Base-by-base conservation (phyloP, 2,113 vertebrate genomes). In the Rhinolophus sinicus region DNA sequence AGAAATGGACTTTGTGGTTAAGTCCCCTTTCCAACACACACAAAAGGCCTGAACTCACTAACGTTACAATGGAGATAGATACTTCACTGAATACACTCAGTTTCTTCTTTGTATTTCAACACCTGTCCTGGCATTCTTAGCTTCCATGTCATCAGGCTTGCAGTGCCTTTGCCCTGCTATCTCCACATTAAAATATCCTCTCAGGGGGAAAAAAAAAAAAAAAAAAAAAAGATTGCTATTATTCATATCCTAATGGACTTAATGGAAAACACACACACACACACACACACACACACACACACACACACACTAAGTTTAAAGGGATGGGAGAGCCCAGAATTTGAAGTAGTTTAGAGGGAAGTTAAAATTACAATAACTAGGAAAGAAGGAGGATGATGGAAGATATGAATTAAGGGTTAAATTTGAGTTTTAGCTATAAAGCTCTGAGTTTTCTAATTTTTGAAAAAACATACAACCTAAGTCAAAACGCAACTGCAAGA, bases 371-470 rank as follows among this genome's bases (percentile, higher is more conserved):
- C 15, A 4, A 38, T 87, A 88, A 72, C 24, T 67, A 52, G 64
- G 21, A 75, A 84, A 38, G 3, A 38, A 90, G 24, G 6, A 9
- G 10, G n/a, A 18, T 52, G 60, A 35, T 62, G 8, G n/a, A 90
- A 76, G 60, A 52, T 12, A 69, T 44, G 54, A n/a, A 3, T 26
- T 65, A 67, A 18, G 19, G 19, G 4, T 58, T 75, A 82, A 33
- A 76, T 9, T 24, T 89, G n/a, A 95, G 30, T n/a, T 82, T 62
- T 8, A 44, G 6, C 44, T 28, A 83, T 2, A 52, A 83, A 77
- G 13, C 28, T 52, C 69, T 54, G 21, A 70, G 18, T 77, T 77
- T 88, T 89, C 52, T 52, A 60, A 60, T 83, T 84, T 93, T 58
- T 89, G 28, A 93, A 60, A 83, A 12, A 88, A 88, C 2, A 54